These are phyloP conservation scores for Moxostoma hubbsi DNA, from an alignment of 2,797 vertebrate species.

Conservation along the genomic window DNA sequence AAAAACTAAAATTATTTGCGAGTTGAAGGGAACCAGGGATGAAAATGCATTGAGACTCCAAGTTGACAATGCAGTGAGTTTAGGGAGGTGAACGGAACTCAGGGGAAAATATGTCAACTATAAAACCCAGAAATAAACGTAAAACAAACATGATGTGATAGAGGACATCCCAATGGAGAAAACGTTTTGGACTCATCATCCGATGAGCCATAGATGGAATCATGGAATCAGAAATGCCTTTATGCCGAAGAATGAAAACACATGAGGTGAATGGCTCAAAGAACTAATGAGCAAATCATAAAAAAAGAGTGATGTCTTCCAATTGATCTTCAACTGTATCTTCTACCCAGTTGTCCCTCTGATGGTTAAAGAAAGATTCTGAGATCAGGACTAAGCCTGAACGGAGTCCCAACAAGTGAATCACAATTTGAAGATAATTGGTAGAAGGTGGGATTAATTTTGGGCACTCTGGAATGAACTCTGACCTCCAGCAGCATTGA, in stretches of 20 bases:
- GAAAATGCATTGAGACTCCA: no score
- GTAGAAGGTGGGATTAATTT: slow-evolving; percentile 16
- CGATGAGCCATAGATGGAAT: slow-evolving; percentile 67
- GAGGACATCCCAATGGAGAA: slow-evolving; percentile 66
- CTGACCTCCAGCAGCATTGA: slow-evolving; percentile 79
- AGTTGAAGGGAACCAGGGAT: slow-evolving; percentile 56
- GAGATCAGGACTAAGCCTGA: slow-evolving; percentile 60
- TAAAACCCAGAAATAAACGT: slow-evolving; percentile 46
- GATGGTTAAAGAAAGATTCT: slow-evolving; percentile 23
- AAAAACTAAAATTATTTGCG: slow-evolving; percentile 56
- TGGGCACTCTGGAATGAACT: slow-evolving; percentile 40
- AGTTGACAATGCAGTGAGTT: slow-evolving; percentile 62
- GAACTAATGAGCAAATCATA: slow-evolving; percentile 72
- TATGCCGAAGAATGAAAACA: slow-evolving; percentile 71
- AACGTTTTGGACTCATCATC: slow-evolving; percentile 64
- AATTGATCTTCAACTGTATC: slow-evolving; percentile 64
- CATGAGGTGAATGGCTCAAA: slow-evolving; percentile 70
- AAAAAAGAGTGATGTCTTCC: slow-evolving; percentile 75
- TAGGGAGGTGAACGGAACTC: slow-evolving; percentile 57
- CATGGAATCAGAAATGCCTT: slow-evolving; percentile 67
- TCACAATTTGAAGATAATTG: slow-evolving; percentile 19
- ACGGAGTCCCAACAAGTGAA: slow-evolving; percentile 56
- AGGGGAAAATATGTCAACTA: slow-evolving; percentile 61
- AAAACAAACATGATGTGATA: slow-evolving; percentile 68
- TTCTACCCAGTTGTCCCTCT: slow-evolving; percentile 45